Conservation (phyloP, 2,888 invertebrate genomes). For the Amblyteles armatorius region DNA sequence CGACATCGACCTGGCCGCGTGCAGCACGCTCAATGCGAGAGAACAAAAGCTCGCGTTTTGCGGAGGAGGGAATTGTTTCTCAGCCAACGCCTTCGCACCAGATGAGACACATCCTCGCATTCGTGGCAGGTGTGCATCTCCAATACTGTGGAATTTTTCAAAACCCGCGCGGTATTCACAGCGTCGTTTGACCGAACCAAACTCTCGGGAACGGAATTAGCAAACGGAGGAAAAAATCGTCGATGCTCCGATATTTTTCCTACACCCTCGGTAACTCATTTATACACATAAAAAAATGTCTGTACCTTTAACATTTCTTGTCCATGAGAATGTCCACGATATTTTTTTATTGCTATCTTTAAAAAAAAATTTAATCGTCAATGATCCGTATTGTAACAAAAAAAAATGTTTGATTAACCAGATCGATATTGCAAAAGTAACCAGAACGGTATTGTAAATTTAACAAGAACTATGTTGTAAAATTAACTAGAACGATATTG, state of each 20-base stretch:
- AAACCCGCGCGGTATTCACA: background rate
- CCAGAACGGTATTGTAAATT: no score
- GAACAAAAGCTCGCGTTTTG: slow-evolving; percentile 27
- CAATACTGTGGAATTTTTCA: background rate
- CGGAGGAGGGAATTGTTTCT: slow-evolving; percentile 12
- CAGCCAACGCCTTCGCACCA: slow-evolving; percentile 8
- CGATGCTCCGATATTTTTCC: background rate
- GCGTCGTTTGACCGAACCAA: background rate
- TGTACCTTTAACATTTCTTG: no score
- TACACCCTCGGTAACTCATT: background rate
- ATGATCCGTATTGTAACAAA: no score
- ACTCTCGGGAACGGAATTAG: background rate
- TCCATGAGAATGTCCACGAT: no score
- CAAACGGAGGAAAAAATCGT: background rate
- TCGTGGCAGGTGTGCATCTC: background rate
- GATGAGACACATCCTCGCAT: slow-evolving; percentile 3
- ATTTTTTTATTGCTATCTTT: no score
- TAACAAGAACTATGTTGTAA: no score
- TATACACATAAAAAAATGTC: background rate
- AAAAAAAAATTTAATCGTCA: no score
- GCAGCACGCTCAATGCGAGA: slow-evolving; percentile 3
- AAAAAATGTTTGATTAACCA: no score
- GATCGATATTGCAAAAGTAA: no score
- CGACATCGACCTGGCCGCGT: slow-evolving; percentile 60
- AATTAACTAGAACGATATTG: no score